Evolutionary conservation across 2,888 invertebrate species (phyloP).

Genomic region (Colletes collaris): DNA sequence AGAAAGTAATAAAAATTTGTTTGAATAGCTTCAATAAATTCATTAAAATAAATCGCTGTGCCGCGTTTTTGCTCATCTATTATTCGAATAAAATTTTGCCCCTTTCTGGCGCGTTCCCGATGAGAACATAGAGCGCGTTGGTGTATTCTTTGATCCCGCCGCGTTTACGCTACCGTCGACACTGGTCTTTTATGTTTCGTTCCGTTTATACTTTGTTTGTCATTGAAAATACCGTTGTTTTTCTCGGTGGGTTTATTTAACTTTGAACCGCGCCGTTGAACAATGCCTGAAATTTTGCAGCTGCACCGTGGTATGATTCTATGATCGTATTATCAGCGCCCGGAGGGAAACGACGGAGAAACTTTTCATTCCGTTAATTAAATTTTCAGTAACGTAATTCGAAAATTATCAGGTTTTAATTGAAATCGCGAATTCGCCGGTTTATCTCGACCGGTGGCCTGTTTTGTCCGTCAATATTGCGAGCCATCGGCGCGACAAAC

Average conservation of each 20-base stretch:
- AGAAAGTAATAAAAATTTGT: too few species aligned
- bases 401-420: slow-evolving; percentile 22
- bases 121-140: background rate
- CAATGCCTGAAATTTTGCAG: background rate
- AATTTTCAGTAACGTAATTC: slow-evolving; percentile 2
- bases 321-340: background rate
- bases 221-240: background rate
- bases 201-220: slow-evolving; percentile 20
- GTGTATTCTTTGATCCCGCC: slow-evolving; percentile 5
- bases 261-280: background rate
- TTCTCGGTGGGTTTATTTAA: background rate
- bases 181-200: background rate
- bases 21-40: too few species aligned
- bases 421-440: slow-evolving; percentile 10
- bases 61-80: too few species aligned
- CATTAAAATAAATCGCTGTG: too few species aligned
- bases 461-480: slow-evolving; percentile 14
- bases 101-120: background rate
- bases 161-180: background rate
- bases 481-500: slow-evolving; percentile 9
- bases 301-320: background rate
- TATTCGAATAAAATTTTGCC: background rate
- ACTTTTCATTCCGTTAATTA: slow-evolving; percentile 15
- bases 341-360: background rate
- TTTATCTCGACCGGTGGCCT: background rate